phyloP scores from a whole-genome alignment of 2,113 vertebrate species.

The Tichodroma muraria region DNA sequence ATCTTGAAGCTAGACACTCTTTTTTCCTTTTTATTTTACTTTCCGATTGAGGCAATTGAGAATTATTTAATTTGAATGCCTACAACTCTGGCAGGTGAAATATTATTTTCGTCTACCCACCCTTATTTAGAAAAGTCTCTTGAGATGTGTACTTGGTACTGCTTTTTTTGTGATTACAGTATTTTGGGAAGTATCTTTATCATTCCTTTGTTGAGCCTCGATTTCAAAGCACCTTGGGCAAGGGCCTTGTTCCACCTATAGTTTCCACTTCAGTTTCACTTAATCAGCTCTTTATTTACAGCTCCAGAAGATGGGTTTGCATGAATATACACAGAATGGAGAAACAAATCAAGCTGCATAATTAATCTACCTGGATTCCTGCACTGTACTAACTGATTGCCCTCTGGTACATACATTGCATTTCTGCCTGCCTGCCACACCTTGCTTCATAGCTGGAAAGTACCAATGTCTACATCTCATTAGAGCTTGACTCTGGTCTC shows the following conservation, averaged over 20 bases:
- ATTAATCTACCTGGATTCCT: background rate
- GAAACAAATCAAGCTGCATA: background rate
- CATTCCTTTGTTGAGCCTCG: background rate
- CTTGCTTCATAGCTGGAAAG: background rate
- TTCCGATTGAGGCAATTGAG: background rate
- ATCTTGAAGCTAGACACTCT: background rate
- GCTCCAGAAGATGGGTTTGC: background rate
- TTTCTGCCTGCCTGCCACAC: background rate
- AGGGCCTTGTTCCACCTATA: background rate
- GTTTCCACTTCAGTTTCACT: background rate
- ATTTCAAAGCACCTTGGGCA: background rate
- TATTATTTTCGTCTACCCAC: background rate
- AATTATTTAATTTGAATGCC: background rate
- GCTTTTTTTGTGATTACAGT: background rate
- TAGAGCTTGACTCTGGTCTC: background rate
- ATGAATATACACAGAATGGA: background rate
- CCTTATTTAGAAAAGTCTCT: background rate
- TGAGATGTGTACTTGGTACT: background rate
- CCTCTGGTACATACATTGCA: background rate
- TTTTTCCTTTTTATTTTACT: no score
- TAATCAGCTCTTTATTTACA: background rate
- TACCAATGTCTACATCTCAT: background rate
- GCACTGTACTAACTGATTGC: fast-evolving
- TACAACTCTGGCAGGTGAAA: background rate
- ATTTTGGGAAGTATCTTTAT: background rate